Evolutionary conservation across 2,797 vertebrate species (phyloP), one percentile per base, ranked within the genome.

Genomic region (Pachyuromys duprasi): DNA sequence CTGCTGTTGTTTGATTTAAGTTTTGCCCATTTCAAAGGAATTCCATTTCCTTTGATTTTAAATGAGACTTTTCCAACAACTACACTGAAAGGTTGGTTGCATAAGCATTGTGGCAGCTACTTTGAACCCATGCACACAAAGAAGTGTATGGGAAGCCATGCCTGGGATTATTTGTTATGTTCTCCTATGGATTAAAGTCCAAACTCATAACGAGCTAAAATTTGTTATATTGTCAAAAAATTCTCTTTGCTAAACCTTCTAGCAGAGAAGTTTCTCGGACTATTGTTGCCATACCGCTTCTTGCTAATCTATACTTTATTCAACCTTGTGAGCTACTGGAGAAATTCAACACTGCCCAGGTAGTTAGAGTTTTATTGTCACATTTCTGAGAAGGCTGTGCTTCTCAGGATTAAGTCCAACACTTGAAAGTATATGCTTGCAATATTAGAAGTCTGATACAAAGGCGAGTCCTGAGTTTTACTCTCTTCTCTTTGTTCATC

Each of bases 391-490:
- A 24, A 53, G 42, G 5, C 17, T 60, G 22, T 5, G 67, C 69
- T 80, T 65, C 45, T 89, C 91, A 55, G 75, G n/a, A 91, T 93
- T 72, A 57, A 83, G 69, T 91, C 33, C 49, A 90, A 75, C 45
- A 18, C 42, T 82, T 86, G 33, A 86, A 94, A 69, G 88, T 45
- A 14, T 26, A 14, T 31, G n/a, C 42, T 63, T 33, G 74, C 55
- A 9, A 11, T 78, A 55, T 36, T 33, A 67, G 79, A 86, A 81
- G 8, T 26, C 31, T 53, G 17, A 53, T 62, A 2, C 1, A 3
- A 6, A 36, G n/a, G 5, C 67, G 39, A 55, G 26, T 33, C 5
- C 22, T 76, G 60, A n/a, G 17, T 2, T 0, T 33, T 90, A 13
- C 76, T 90, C 14, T 75, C 15, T 11, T 60, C 12, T 70, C 63